Evolutionary conservation across 2,113 vertebrate species (phyloP).

Genomic region (Chlorodrepanis virens): DNA sequence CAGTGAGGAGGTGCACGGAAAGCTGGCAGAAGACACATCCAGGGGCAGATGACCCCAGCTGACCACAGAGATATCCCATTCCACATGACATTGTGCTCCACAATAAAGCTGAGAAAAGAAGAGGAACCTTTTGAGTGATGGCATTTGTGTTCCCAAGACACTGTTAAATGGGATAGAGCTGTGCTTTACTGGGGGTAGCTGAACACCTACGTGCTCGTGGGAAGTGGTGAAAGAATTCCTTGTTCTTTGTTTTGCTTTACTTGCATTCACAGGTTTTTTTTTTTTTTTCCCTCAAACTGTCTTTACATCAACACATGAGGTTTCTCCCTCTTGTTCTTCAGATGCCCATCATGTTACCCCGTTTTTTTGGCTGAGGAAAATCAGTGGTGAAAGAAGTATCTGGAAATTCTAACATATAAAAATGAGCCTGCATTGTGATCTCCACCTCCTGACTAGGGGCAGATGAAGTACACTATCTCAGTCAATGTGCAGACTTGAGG

Average conservation of each 20-base stretch:
- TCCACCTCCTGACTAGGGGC: background rate
- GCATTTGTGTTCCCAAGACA: background rate
- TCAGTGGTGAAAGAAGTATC: background rate
- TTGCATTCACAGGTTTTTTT: background rate
- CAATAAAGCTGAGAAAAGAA: background rate
- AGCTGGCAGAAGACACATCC: background rate
- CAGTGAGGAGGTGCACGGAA: background rate
- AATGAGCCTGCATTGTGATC: background rate
- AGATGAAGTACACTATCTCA: no score
- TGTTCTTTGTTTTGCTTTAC: background rate
- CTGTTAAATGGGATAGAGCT: background rate
- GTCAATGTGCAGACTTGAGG: background rate
- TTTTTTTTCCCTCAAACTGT: background rate
- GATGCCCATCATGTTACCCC: background rate
- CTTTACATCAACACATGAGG: background rate
- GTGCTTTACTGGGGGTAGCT: background rate
- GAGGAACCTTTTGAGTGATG: background rate
- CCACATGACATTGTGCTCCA: fast-evolving
- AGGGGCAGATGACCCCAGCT: background rate
- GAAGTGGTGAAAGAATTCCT: background rate
- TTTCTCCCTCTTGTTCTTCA: background rate
- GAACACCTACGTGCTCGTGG: background rate
- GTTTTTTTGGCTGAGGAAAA: background rate
- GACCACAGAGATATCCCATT: background rate
- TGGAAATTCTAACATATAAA: background rate